Evolutionary conservation across 2,888 invertebrate genomes (phyloP), one percentile per base, ranked within the genome.

Genomic region (Pecten maximus): DNA sequence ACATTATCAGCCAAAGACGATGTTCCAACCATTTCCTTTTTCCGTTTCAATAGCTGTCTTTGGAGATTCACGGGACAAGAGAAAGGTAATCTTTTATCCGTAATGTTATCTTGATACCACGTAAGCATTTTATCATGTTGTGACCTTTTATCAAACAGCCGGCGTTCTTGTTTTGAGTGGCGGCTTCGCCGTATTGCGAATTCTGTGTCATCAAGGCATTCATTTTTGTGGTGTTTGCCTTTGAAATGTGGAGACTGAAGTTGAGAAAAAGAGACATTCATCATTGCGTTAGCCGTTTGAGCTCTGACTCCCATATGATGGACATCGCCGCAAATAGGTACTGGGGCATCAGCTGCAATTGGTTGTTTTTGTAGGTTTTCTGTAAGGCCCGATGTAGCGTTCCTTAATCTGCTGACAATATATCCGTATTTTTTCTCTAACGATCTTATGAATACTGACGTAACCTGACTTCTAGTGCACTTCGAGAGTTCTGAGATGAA

Each of bases 351-450:
- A 40, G n/a, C 16, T 39, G 40, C 44, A 40, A 19, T 44, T 40
- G 40, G 23, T 15, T 1, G 15, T 87, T 0, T n/a, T 40, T 6
- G 87, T 28, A 48, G 15, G 48, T 40, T 87, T 6, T 28, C 12
- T 6, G 35, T 19, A 8, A 2, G n/a, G 12, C 40, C 6, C 16
- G 16, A 87, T 35, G 50, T 28, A 40, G 23, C 23, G 16, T 89
- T 28, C n/a, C 86, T 86, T 28, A 89, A 40, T 28, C 15, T 15
- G 16, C 40, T 48, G 28, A 86, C 15, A 23, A 89, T 89, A 40
- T 50, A 89, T 40, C 19, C 40, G 40, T 89, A 89, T 40, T 89
- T 89, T 15, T 89, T 89, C 28, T 40, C 44, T 40, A 89, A 39
- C 15, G 89, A 89, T 74, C 40, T 40, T 40, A 40, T 89, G 28